Percentiles rank a stretch among this genome's conserved stretches.
Evolutionary conservation across 2,113 vertebrate genomes (phyloP).

Genomic region (Ceuthmochares aereus): DNA sequence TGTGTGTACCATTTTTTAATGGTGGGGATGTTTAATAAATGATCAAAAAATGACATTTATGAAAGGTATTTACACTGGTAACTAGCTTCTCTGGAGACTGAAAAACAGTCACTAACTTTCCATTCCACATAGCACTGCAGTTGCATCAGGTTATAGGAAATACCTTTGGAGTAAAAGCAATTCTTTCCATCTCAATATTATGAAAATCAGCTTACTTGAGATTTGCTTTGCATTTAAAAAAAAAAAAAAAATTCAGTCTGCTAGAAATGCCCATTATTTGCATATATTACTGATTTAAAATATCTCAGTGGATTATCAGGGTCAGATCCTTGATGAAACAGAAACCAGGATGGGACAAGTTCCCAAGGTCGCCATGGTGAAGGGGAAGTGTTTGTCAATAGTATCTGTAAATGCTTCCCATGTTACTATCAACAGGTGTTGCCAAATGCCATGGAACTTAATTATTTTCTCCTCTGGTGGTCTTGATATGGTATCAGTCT

Average conservation of each 20-base stretch:
- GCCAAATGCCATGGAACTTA: not conserved
- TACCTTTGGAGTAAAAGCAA: not conserved
- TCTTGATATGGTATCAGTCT: fast-evolving
- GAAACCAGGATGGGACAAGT: not conserved
- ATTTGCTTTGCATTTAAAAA: not conserved
- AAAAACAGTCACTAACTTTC: not conserved
- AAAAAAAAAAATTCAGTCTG: too few species aligned
- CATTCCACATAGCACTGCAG: not conserved
- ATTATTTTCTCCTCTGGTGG: not conserved
- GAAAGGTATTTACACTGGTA: not conserved
- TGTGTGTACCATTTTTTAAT: not conserved
- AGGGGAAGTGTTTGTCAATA: not conserved
- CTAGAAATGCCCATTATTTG: not conserved
- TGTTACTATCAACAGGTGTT: not conserved
- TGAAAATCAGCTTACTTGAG: not conserved
- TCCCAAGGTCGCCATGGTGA: not conserved
- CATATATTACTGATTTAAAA: not conserved
- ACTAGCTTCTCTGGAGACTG: not conserved
- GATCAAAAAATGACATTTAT: not conserved
- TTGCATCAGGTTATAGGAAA: not conserved
- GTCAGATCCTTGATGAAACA: not conserved
- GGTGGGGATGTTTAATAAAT: not conserved
- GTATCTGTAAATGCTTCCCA: not conserved
- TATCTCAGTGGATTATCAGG: not conserved
- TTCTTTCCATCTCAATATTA: not conserved